Evolutionary conservation across 2,888 invertebrate genomes (phyloP).

Genomic region (Cistogaster globosa): DNA sequence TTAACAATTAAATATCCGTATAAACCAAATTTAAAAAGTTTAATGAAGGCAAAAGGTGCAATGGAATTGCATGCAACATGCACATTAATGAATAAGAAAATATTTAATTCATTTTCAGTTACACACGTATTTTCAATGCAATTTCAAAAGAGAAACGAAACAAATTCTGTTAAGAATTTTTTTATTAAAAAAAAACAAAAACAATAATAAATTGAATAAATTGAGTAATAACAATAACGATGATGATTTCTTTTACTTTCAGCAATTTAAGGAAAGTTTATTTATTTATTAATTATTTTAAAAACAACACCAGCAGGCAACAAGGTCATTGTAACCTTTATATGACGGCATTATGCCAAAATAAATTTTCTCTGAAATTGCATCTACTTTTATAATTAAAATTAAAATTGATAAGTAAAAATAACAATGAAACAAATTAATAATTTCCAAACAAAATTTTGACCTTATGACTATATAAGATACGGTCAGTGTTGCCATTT

Average conservation of each 20-base stretch:
- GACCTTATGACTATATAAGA: too few relatives aligned
- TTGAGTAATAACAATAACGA: neutral
- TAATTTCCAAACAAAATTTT: slow-evolving; percentile 3
- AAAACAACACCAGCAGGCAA: slow-evolving; percentile 1
- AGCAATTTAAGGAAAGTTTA: slow-evolving; percentile 46
- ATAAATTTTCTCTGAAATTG: slow-evolving; percentile 20
- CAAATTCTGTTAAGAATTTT: neutral
- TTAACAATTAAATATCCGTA: neutral
- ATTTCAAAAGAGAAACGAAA: slow-evolving; percentile 17
- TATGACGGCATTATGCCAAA: slow-evolving; percentile 50
- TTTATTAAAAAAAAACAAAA: neutral
- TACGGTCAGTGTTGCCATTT: too few relatives aligned
- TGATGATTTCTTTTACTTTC: slow-evolving; percentile 40
- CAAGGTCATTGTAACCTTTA: slow-evolving; percentile 51
- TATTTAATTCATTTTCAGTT: slow-evolving; percentile 20
- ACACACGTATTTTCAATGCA: slow-evolving; percentile 40
- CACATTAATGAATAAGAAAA: slow-evolving; percentile 73
- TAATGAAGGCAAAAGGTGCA: slow-evolving; percentile 65
- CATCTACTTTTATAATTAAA: slow-evolving; percentile 25
- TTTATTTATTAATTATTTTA: slow-evolving; percentile 7
- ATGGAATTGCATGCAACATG: slow-evolving; percentile 78
- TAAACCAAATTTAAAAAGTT: slow-evolving; percentile 18
- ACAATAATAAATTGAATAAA: too few relatives aligned
- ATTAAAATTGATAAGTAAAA: slow-evolving; percentile 10
- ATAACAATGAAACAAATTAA: slow-evolving; percentile 3